Conservation (phyloP, 2,113 vertebrate species). For the Baryphthengus martii region DNA sequence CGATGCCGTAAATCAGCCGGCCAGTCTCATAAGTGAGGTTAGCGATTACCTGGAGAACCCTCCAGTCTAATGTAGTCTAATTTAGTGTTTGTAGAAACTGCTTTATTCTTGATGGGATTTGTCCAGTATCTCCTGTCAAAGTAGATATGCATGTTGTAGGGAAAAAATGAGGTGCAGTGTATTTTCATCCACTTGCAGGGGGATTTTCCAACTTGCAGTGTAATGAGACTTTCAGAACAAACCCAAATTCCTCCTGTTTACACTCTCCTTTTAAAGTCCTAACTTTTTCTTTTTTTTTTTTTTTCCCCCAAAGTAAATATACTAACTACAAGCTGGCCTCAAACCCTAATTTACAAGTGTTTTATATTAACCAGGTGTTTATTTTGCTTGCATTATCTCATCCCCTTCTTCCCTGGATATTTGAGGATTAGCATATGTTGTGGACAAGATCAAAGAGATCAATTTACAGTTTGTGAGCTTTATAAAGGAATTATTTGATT, state of each 20-base stretch:
- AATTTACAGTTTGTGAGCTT: constrained; percentile 45
- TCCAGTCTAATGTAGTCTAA: not conserved
- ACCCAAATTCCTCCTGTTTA: not conserved
- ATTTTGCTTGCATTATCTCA: constrained; percentile 30
- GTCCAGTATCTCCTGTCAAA: constrained; percentile 16
- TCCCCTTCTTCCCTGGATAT: not conserved
- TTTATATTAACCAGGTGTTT: constrained; percentile 38
- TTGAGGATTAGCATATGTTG: constrained; percentile 50
- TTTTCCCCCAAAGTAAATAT: not conserved
- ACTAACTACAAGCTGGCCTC: not conserved
- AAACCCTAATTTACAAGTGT: not conserved
- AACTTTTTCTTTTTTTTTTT: not conserved
- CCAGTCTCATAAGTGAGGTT: not conserved
- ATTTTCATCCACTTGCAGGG: constrained; percentile 21
- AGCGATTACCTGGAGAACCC: not conserved
- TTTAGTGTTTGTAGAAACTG: not conserved
- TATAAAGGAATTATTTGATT: constrained; percentile 38
- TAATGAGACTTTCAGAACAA: not conserved
- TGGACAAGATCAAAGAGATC: constrained; percentile 41
- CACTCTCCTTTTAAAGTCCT: not conserved
- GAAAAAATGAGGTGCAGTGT: not conserved
- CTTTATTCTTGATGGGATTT: not conserved
- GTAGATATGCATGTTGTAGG: not conserved
- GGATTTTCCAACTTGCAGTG: not conserved
- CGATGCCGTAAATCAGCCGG: not conserved